Base-by-base conservation (phyloP, 1,140 invertebrate species). In the Hermetia illucens region DNA sequence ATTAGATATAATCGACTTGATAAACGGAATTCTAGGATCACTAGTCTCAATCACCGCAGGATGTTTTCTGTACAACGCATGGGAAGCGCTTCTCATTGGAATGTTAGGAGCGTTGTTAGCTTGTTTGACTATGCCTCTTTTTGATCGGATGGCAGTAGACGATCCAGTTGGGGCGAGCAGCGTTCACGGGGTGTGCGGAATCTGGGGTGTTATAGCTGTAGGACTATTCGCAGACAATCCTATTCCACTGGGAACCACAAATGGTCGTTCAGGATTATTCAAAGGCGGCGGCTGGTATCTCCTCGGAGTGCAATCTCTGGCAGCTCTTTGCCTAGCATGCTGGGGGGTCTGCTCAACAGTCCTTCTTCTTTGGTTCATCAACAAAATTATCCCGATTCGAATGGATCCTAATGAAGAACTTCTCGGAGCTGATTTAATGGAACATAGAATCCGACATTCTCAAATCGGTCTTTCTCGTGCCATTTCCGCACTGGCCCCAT, bases 201-300 rank as follows among this genome's bases (percentile, higher is more conserved):
- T 78, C 22, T 78, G 76, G 76, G 76, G 87, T 6, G 76, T 94
- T 25, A 44, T 94, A 9, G 81, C 87, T 1, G 86, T 94, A 4
- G 89, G 87, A 1, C 63, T 94, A 1, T 93, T 95, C 55, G 85
- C 85, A n/a, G 77, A 89, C 43, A 72, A 85, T 61, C 88, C 90
- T 12, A 55, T 72, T 33, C 77, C 86, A 0, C 65, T 90, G 45
- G 65, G 76, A 18, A 81, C 86, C 0, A 90, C 85, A 0, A 72
- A 67, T 31, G 84, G 85, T 18, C 65, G 79, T 44, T 72, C 65
- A 22, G 89, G 89, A 2, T 49, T 91, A 8, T 75, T 90, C 40
- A 82, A 85, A 69, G 85, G 86, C 27, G 88, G 89, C 13, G 85
- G 82, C 13, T 84, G 79, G 71, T 79, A 88, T 47, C 65, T 92